Evolutionary conservation across 2,113 vertebrate genomes (phyloP), one percentile per base, ranked within the genome.

Genomic region (Tympanuchus pallidicinctus): DNA sequence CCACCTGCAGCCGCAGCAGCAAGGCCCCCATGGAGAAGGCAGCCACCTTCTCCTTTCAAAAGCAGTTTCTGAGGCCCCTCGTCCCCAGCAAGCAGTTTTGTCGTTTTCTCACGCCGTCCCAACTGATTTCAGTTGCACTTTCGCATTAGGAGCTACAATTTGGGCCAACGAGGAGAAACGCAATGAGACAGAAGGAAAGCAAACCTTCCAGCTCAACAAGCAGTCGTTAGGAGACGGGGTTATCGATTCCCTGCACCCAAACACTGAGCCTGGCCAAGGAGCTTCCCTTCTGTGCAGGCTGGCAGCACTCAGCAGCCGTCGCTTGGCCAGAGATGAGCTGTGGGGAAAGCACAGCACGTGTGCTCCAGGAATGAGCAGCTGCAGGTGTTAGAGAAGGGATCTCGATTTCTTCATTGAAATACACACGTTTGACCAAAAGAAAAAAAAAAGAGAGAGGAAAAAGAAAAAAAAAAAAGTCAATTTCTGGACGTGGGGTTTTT

Each of bases 171-270:
- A 34, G 20, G 2, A 15, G 9, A 10, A 32, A 32, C 8, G 11
- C 22, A 32, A 1, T 0, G 8, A 65, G 48, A 70, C 10, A 17
- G 27, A 32, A 1, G 0, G 10, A 61, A 54, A 70, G 8, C 25
- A 84, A 81, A 42, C 5, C 38, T 78, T 93, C 20, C 69, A 11
- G 3, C 8, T 48, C 30, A 32, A 56, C 32, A 32, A 52, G 60
- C 2, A 32, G 54, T 27, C 45, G 25, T 2, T 0, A 21, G 40
- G 20, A 13, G 50, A 7, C 1, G 3, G 64, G 45, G 67, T 30
- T 45, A 79, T 42, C 77, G 2, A 5, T 7, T 52, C 84, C 89
- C 82, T 63, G 66, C 74, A 19, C 69, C 88, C 27, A 13, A 42
- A 50, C 32, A 5, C 17, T 8, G 11, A 82, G 54, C 73, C 64